Evolutionary conservation across 2,888 invertebrate species (phyloP).

Genomic region (Tiphia femorata): DNA sequence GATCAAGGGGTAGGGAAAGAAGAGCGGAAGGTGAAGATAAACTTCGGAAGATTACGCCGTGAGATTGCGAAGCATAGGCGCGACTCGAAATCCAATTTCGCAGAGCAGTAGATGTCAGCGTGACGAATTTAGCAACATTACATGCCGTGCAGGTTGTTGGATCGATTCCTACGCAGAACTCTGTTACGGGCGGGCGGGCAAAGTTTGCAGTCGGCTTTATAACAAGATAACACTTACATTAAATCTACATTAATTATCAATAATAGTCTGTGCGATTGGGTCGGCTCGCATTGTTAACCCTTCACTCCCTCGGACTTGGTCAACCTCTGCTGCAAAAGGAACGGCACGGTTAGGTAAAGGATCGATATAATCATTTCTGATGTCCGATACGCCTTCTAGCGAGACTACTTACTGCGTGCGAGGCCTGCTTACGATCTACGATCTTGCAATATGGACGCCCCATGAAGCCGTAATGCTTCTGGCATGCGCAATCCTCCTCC

Average conservation of each 20-base stretch:
- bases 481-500: conserved; percentile 65
- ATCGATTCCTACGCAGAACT: no score
- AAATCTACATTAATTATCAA: conserved; percentile 40
- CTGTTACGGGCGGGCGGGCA: not conserved
- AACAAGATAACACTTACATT: conserved; percentile 10
- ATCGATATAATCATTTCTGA: not conserved
- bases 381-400: not conserved
- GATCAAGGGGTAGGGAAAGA: no score
- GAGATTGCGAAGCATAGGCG: no score
- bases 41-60: no score
- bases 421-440: conserved; percentile 55
- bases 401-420: conserved; percentile 41
- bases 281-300: conserved; percentile 21
- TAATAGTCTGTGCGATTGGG: conserved; percentile 23
- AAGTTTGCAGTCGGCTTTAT: not conserved
- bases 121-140: no score
- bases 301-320: conserved; percentile 39
- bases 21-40: no score
- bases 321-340: conserved; percentile 55
- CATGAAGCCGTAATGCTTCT: conserved; percentile 46
- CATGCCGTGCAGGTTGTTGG: no score
- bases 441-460: conserved; percentile 62
- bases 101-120: no score
- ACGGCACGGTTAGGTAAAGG: no score
- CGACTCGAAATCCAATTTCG: no score